phyloP scores from a whole-genome alignment of 2,888 invertebrate genomes.

The Drosophila affinis region DNA sequence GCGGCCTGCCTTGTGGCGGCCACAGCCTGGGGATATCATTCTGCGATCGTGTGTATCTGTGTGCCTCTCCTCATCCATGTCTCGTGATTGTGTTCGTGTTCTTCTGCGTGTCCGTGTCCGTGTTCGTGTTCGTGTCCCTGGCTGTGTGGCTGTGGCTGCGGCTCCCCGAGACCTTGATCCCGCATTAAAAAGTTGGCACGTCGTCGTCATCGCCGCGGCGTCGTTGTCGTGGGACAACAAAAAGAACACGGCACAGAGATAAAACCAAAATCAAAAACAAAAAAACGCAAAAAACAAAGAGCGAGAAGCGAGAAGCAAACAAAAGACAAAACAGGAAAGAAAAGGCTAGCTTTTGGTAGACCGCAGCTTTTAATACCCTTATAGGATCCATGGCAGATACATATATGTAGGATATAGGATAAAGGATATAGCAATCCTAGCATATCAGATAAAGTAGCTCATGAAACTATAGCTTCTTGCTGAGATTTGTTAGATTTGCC shows the following conservation, averaged over 20 bases:
- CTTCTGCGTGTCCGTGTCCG: not conserved
- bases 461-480: no score
- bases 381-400: not conserved
- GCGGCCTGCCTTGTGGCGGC: no score
- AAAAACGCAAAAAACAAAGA: conserved; percentile 12
- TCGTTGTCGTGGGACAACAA: conserved; percentile 38
- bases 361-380: not conserved
- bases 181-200: conserved; percentile 77
- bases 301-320: conserved; percentile 20
- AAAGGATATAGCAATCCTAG: no score
- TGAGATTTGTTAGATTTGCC: no score
- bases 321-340: conserved; percentile 28
- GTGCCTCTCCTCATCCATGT: conserved; percentile 2
- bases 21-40: not conserved
- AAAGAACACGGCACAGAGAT: conserved; percentile 25
- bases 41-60: not conserved
- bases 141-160: conserved; percentile 9
- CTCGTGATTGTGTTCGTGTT: conserved; percentile 8
- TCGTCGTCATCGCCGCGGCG: conserved; percentile 42
- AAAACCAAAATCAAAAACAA: conserved; percentile 18
- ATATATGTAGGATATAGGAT: no score
- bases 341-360: conserved; percentile 13
- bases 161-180: conserved; percentile 79
- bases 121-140: conserved; percentile 26
- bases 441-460: no score